Conservation (phyloP, 2,797 vertebrate species). For the Pogonophryne albipinna region DNA sequence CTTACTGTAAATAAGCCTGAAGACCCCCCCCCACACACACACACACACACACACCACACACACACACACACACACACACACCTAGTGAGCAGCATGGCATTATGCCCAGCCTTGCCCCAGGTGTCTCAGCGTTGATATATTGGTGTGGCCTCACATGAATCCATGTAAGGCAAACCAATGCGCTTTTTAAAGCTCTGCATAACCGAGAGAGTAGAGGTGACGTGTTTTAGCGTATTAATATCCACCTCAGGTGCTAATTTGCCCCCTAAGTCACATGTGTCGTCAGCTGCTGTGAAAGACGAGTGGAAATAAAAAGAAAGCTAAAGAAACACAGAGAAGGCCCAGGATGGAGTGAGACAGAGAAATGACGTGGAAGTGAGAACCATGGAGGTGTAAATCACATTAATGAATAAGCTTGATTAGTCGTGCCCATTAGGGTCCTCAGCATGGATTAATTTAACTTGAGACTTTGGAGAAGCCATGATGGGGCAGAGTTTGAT, state of each 20-base stretch:
- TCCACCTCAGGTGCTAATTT: constrained; percentile 62
- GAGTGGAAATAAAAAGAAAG: constrained; percentile 50
- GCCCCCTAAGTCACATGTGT: constrained; percentile 62
- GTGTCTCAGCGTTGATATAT: constrained; percentile 65
- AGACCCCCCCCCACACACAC: constrained; percentile 4
- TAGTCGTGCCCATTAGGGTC: constrained; percentile 67
- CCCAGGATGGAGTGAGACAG: constrained; percentile 12
- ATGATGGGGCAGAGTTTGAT: constrained; percentile 52
- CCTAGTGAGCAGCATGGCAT: constrained; percentile 40
- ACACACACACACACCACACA: background rate
- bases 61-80: background rate
- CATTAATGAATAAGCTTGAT: constrained; percentile 71
- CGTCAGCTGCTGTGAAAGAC: constrained; percentile 43
- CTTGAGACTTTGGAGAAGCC: constrained; percentile 51
- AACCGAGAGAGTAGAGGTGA: constrained; percentile 41
- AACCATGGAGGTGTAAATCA: constrained; percentile 65
- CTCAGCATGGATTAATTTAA: constrained; percentile 62
- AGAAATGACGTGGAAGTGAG: constrained; percentile 11
- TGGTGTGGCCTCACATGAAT: constrained; percentile 57
- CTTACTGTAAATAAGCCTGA: constrained; percentile 59
- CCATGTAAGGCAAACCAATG: constrained; percentile 53
- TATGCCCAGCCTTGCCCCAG: constrained; percentile 59
- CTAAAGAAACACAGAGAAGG: constrained; percentile 2
- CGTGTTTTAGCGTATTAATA: constrained; percentile 58
- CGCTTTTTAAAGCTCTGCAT: constrained; percentile 58